Evolutionary conservation across 64 coral and sea anemone species (phyloP), one percentile per base, ranked within the genome.

Genomic region (Stichodactyla helianthus): DNA sequence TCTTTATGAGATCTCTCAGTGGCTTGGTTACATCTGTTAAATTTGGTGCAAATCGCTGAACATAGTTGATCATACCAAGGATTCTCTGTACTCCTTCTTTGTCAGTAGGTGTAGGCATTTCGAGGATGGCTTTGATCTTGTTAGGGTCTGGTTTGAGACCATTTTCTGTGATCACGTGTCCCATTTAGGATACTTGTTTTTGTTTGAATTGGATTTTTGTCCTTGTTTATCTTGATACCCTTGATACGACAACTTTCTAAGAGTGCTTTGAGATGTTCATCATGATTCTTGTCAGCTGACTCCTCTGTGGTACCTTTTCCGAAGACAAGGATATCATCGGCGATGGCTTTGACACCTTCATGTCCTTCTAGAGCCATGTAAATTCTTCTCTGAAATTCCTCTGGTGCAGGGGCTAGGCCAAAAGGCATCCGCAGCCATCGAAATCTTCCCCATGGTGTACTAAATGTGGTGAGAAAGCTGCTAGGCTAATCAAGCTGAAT

Each of bases 341-440:
- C 28, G 28, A 31, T 31, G 28, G 28, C 28, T 54, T 50, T 86
- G 6, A 68, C 53, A 22, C 87, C 91, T 22, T 59, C 44, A 27
- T 86, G 55, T 4, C 89, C 89, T 15, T 79, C 74, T 16, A 91
- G 74, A 15, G 86, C 91, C 8, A 84, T 68, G 80, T 93, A 27
- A 20, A 88, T 53, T 53, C 91, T 59, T 54, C 86, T 83, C n/a
- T 84, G 86, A 52, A 93, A 93, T 18, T 93, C 91, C 14, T 93
- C 86, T 22, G 70, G 91, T 6, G 91, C 53, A 2, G 86, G 50
- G 13, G 86, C 68, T 10, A 93, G 20, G 15, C 79, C 91, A 84
- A 92, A 92, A 22, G 91, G 82, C 91, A 88, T 93, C 0, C 87
- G 25, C 14, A 82, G 55, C 83, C 91, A 89, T 5, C 82, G 64